phyloP scores from a whole-genome alignment of 37 sponge, comb jelly and placozoan genomes.

The Hormiphora californensis region DNA sequence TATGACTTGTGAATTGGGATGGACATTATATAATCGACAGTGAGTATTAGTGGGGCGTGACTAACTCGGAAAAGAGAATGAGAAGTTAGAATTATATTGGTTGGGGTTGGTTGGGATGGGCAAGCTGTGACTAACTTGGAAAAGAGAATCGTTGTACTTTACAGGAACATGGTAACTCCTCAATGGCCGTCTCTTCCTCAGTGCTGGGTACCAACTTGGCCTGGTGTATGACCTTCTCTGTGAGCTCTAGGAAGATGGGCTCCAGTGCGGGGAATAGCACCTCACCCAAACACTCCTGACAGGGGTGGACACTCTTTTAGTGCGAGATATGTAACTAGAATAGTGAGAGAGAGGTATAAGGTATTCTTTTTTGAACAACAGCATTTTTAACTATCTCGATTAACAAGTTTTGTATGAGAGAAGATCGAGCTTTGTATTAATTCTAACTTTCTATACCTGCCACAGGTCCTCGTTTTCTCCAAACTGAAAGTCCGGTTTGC shows the following conservation, averaged over 20 bases:
- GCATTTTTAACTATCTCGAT: no score
- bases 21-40: no score
- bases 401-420: no score
- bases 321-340: no score
- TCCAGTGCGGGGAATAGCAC: constrained; percentile 1
- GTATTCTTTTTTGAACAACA: no score
- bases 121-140: constrained; percentile 2
- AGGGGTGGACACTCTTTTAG: no score
- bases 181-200: constrained; percentile 20
- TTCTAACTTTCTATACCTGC: no score
- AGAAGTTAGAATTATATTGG: not conserved
- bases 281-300: constrained; percentile 44
- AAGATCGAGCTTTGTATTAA: no score
- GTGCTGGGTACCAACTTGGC: constrained; percentile 1
- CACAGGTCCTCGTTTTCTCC: constrained; percentile 37
- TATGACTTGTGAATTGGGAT: no score
- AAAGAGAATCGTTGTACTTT: constrained; percentile 5
- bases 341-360: no score
- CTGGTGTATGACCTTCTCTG: not conserved
- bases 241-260: not conserved
- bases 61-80: not conserved
- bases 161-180: constrained; percentile 47
- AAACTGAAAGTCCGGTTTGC: constrained; percentile 49
- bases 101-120: not conserved
- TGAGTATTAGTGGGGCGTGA: no score